Percentiles rank a stretch among this genome's conserved stretches.
Conservation (phyloP, 1,140 invertebrate genomes). For the Trialeurodes vaporariorum region DNA sequence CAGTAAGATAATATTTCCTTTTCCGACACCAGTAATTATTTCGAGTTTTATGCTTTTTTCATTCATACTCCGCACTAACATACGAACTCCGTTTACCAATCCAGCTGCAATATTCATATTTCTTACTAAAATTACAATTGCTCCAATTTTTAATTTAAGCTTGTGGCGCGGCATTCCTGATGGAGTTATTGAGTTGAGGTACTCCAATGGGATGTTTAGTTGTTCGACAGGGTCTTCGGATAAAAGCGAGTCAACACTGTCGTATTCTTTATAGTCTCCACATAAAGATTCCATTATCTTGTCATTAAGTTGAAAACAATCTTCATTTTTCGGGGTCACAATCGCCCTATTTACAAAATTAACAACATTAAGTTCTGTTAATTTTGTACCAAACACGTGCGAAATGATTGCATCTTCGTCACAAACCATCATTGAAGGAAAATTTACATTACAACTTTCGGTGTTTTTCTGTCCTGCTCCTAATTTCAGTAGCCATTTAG, state of each 20-base stretch:
- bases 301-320: not conserved
- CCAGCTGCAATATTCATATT: conserved; percentile 21
- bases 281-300: not conserved
- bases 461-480: not conserved
- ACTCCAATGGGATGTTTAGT: conserved; percentile 28
- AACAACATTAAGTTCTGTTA: not conserved
- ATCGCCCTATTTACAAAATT: not conserved
- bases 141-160: conserved; percentile 32
- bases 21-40: not conserved
- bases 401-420: not conserved
- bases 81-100: not conserved
- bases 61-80: not conserved
- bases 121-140: conserved; percentile 32
- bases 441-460: not conserved
- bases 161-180: conserved; percentile 33
- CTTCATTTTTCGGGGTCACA: conserved; percentile 2
- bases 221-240: not conserved
- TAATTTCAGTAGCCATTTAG: not conserved
- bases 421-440: not conserved
- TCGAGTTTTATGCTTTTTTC: not conserved
- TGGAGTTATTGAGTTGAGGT: conserved; percentile 31
- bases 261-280: not conserved
- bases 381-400: not conserved
- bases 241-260: not conserved
- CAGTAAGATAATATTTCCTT: not conserved